phyloP scores from a whole-genome alignment of 2,888 invertebrate genomes.

The Linhomoeus sp. region DNA sequence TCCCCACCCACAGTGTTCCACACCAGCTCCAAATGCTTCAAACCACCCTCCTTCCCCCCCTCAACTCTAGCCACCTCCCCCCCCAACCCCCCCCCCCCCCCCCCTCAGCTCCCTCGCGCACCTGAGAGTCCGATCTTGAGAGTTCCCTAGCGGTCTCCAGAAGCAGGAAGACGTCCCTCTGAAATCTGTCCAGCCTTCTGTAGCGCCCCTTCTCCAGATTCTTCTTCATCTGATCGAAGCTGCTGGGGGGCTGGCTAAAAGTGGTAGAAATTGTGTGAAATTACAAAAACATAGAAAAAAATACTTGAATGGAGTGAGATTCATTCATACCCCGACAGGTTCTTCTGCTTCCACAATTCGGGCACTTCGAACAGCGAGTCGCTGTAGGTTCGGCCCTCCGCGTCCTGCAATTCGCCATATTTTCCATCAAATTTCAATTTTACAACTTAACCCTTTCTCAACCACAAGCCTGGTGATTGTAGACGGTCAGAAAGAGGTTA shows the following conservation, averaged over 20 bases:
- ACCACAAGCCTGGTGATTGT: slow-evolving; percentile 54
- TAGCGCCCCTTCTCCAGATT: slow-evolving; percentile 69
- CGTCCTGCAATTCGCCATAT: slow-evolving; percentile 43
- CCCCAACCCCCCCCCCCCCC: no score
- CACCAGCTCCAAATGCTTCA: no score
- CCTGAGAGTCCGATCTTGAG: slow-evolving; percentile 62
- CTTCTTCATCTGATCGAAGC: slow-evolving; percentile 75
- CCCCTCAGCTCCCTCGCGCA: no score
- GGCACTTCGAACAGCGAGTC: slow-evolving; percentile 84
- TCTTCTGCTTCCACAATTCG: slow-evolving; percentile 45
- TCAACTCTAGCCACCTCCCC: no score
- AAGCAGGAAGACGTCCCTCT: slow-evolving; percentile 84
- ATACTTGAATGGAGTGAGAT: no score
- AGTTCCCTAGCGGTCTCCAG: slow-evolving; percentile 65
- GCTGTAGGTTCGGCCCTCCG: slow-evolving; percentile 83
- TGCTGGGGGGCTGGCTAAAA: slow-evolving; percentile 44
- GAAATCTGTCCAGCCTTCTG: slow-evolving; percentile 75
- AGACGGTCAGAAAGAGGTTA: slow-evolving; percentile 72
- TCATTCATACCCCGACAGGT: slow-evolving; percentile 17
- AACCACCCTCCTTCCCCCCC: no score
- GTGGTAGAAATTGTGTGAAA: no score
- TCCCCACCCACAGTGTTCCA: no score
- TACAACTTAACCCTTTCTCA: no score
- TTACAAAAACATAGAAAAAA: no score
- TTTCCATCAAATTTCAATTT: no score